Evolutionary conservation across 2,113 vertebrate genomes (phyloP).

Genomic region (Nesogale talazaci): DNA sequence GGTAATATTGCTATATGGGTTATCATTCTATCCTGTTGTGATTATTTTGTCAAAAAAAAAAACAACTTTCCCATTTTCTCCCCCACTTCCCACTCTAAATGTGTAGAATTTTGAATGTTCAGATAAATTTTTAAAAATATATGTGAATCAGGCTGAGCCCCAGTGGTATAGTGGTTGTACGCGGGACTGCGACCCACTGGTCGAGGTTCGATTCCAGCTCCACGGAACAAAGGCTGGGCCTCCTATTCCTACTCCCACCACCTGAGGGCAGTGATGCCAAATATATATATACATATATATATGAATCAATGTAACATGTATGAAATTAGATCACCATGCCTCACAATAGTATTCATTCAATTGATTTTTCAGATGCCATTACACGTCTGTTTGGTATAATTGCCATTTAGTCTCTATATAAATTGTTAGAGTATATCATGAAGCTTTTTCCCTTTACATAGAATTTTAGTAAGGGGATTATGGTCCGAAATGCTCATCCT

Average conservation of each 20-base stretch:
- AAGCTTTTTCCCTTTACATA: background rate
- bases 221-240: too few relatives aligned
- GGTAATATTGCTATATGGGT: conserved; percentile 54
- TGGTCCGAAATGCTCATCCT: background rate
- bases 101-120: background rate
- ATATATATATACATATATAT: background rate
- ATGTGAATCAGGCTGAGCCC: too few relatives aligned
- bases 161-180: too few relatives aligned
- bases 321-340: conserved; percentile 67
- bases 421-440: background rate
- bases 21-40: conserved; percentile 57
- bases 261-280: too few relatives aligned
- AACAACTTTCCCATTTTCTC: background rate
- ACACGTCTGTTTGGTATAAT: conserved; percentile 64
- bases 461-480: background rate
- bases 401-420: background rate
- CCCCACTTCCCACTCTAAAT: background rate
- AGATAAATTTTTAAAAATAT: conserved; percentile 49
- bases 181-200: too few relatives aligned
- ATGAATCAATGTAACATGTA: conserved; percentile 45
- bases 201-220: too few relatives aligned
- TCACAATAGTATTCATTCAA: conserved; percentile 58
- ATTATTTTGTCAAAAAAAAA: conserved; percentile 54
- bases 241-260: too few relatives aligned
- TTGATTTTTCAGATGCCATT: conserved; percentile 69